Conservation (phyloP, 2,888 invertebrate genomes). For the Cosmopolites sordidus region DNA sequence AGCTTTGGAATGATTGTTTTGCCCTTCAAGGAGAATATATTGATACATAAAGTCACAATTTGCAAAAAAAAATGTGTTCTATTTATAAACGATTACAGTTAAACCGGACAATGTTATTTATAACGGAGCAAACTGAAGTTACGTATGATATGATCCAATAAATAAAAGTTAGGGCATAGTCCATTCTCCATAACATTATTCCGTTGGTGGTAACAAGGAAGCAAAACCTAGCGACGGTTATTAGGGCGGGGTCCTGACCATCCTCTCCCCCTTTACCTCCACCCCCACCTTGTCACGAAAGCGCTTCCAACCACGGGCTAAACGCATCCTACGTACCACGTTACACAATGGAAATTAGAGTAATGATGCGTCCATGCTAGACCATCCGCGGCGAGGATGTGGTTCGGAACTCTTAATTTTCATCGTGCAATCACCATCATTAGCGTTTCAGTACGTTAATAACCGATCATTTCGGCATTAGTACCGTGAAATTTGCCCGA, state of each 20-base stretch:
- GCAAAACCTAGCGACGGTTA: conserved; percentile 39
- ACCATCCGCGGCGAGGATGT: conserved; percentile 27
- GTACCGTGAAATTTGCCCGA: conserved; percentile 33
- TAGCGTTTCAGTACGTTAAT: conserved; percentile 28
- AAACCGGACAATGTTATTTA: no score
- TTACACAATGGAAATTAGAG: conserved; percentile 27
- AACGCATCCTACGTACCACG: conserved; percentile 25
- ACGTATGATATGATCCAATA: no score
- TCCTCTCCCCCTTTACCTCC: background rate
- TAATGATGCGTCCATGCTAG: conserved; percentile 28
- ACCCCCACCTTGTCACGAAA: conserved; percentile 8
- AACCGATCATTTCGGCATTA: conserved; percentile 35
- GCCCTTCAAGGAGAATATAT: no score
- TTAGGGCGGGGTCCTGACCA: conserved; percentile 39
- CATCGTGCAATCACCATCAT: conserved; percentile 22
- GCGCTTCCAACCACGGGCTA: conserved; percentile 4
- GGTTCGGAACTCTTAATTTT: conserved; percentile 28
- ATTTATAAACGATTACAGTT: no score
- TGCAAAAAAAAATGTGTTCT: no score
- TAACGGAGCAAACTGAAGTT: no score
- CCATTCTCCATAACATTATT: conserved; percentile 18
- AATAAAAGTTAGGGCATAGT: conserved; percentile 15
- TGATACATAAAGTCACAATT: no score
- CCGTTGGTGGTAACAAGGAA: conserved; percentile 43
- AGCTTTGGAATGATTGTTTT: no score